Evolutionary conservation across 2,888 invertebrate genomes (phyloP), one percentile per base, ranked within the genome.

Genomic region (Dryobotodes eremita): DNA sequence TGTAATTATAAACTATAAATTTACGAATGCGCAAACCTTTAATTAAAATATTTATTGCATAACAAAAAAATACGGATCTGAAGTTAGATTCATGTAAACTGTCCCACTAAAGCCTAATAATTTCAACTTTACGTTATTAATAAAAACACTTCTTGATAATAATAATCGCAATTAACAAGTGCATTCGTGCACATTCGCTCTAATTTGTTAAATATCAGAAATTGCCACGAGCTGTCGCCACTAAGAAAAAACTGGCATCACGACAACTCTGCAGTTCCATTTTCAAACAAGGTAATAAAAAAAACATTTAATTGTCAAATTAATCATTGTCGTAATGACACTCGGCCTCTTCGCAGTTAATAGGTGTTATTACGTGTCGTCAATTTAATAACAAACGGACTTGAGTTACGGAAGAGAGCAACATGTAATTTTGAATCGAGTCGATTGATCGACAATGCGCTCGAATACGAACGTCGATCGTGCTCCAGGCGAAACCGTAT

Each of bases 321-420:
- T 92, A 93, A 94, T 94, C 91, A 91, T 90, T 86, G 87, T 89
- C 86, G 86, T 88, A 80, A 90, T 90, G 91, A 92, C 90, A 92
- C 87, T 89, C 89, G 85, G 86, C 90, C 91, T 88, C 88, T 89
- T 87, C 77, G 89, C 90, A 90, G 87, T 89, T 93, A 93, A 94
- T 93, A 86, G 90, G 85, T 90, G 92, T 94, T 92, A 95, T 95
- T 95, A 95, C 89, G 88, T 92, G 93, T 94, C 94, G 91, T 92
- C 92, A 91, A 92, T 92, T 93, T 92, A 92, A 93, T 92, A 93
- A 93, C 92, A 93, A 94, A 93, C 92, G 92, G 86, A 92, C 89
- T 81, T 89, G 89, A 89, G 92, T 93, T 92, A 93, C 92, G 92
- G 93, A 93, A 94, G 90, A 93, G 90, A 90, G 89, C 85, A 94